phyloP scores from a whole-genome alignment of 2,888 invertebrate species.

The Parapristionchus giblindavisi region DNA sequence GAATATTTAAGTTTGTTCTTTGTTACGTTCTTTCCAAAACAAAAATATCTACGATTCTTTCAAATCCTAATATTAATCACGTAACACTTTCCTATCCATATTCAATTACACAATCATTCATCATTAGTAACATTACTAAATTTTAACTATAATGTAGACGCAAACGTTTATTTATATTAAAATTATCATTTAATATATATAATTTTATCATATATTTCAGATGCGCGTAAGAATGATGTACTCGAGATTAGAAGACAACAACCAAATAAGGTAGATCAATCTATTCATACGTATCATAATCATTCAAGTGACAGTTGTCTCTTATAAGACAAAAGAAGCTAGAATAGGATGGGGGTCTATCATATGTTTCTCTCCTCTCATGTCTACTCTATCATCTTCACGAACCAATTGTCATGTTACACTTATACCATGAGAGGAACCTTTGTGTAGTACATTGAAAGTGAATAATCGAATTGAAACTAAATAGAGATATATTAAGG shows the following conservation, averaged over 20 bases:
- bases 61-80: too few species aligned
- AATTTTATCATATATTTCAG: background rate
- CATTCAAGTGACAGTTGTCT: background rate
- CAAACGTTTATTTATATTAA: too few species aligned
- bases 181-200: too few species aligned
- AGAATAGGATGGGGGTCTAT: too few species aligned
- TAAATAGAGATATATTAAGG: conserved; percentile 15
- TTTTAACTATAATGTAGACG: too few species aligned
- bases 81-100: too few species aligned
- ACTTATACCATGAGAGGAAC: background rate
- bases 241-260: conserved; percentile 74
- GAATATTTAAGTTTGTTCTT: too few species aligned
- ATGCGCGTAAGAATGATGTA: conserved; percentile 74
- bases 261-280: conserved; percentile 72
- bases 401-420: background rate
- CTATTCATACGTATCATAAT: background rate
- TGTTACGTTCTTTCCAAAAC: too few species aligned
- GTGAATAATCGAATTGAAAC: background rate
- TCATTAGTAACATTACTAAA: too few species aligned
- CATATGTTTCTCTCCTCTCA: background rate
- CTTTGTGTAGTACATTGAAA: background rate
- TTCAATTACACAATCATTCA: too few species aligned
- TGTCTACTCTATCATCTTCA: background rate
- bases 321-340: background rate
- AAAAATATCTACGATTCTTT: too few species aligned